Conservation (phyloP, 2,888 invertebrate species). For the Scotopteryx bipunctaria region DNA sequence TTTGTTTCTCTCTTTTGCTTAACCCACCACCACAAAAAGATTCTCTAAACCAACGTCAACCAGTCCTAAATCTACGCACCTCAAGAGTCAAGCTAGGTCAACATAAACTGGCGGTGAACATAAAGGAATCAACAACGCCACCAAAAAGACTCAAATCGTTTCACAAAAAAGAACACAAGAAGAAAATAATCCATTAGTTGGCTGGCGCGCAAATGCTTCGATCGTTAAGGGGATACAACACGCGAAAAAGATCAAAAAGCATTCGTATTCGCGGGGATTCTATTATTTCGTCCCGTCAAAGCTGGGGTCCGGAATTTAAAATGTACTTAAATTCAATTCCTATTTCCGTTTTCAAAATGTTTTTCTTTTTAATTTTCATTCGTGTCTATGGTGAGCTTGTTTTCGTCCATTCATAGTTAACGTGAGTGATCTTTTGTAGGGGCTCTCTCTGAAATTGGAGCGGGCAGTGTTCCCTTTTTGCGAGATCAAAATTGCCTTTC, state of each 20-base stretch:
- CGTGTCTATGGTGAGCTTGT: slow-evolving; percentile 69
- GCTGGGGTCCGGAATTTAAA: slow-evolving; percentile 74
- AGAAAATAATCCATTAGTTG: slow-evolving; percentile 83
- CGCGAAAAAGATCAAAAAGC: slow-evolving; percentile 74
- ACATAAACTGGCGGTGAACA: slow-evolving; percentile 48
- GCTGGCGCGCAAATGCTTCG: slow-evolving; percentile 73
- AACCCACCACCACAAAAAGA: slow-evolving; percentile 55
- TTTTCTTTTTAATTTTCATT: slow-evolving; percentile 78
- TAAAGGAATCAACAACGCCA: slow-evolving; percentile 53
- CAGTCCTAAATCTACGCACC: slow-evolving; percentile 15
- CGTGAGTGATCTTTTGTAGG: slow-evolving; percentile 80
- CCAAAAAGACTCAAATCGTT: slow-evolving; percentile 60
- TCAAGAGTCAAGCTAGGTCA: slow-evolving; percentile 46
- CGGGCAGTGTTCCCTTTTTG: slow-evolving; percentile 72
- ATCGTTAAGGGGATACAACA: slow-evolving; percentile 73
- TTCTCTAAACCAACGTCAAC: slow-evolving; percentile 37
- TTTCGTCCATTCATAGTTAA: slow-evolving; percentile 80
- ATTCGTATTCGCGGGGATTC: slow-evolving; percentile 67
- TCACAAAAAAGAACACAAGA: slow-evolving; percentile 72
- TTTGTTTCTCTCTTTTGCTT: slow-evolving; percentile 75
- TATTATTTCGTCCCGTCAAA: slow-evolving; percentile 79
- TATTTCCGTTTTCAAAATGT: slow-evolving; percentile 70
- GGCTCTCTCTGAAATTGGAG: slow-evolving; percentile 79
- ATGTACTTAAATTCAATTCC: slow-evolving; percentile 82
- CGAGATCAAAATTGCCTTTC: slow-evolving; percentile 69